These are phyloP conservation scores for Agelas oroides DNA, from an alignment of 37 sponge, comb jelly and placozoan genomes.

Conservation along the genomic window DNA sequence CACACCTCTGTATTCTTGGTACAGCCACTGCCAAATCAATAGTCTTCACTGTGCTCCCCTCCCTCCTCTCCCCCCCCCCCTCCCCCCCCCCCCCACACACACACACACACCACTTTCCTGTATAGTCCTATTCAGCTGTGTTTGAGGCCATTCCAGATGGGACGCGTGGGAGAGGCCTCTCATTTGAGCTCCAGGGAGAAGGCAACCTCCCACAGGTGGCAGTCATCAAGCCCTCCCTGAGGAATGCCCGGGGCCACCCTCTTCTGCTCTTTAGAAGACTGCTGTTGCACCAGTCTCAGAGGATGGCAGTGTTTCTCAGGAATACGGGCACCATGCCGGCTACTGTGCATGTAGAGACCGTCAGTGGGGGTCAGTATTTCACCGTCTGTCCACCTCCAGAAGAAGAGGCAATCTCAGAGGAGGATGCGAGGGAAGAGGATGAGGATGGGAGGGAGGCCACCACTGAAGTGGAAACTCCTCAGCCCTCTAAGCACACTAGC, in stretches of 20 bases:
- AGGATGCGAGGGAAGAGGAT: not conserved
- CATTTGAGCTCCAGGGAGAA: slow-evolving; percentile 96
- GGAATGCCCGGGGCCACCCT: slow-evolving; percentile 72
- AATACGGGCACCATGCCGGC: slow-evolving; percentile 91
- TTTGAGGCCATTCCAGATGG: slow-evolving; percentile 82
- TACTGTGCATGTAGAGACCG: slow-evolving; percentile 42
- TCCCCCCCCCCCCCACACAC: too few species aligned
- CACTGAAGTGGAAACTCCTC: slow-evolving; percentile 24
- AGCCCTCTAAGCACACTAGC: not conserved
- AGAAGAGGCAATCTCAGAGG: slow-evolving; percentile 7
- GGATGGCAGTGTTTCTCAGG: slow-evolving; percentile 69
- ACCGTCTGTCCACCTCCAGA: slow-evolving; percentile 18
- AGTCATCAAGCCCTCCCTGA: slow-evolving; percentile 67
- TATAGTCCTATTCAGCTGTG: slow-evolving; percentile 58
- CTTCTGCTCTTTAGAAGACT: slow-evolving; percentile 85
- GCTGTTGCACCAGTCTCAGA: slow-evolving; percentile 75
- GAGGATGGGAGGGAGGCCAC: slow-evolving; percentile 6
- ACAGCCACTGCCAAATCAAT: too few species aligned
- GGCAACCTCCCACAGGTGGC: slow-evolving; percentile 93
- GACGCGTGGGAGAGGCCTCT: slow-evolving; percentile 54
- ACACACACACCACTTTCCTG: not conserved
- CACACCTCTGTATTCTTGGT: too few species aligned
- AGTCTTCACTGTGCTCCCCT: too few species aligned
- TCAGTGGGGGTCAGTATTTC: slow-evolving; percentile 58
- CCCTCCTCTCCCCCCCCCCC: too few species aligned